These are phyloP conservation scores for Columba guinea DNA, from an alignment of 2,797 vertebrate genomes.

Conservation along the genomic window DNA sequence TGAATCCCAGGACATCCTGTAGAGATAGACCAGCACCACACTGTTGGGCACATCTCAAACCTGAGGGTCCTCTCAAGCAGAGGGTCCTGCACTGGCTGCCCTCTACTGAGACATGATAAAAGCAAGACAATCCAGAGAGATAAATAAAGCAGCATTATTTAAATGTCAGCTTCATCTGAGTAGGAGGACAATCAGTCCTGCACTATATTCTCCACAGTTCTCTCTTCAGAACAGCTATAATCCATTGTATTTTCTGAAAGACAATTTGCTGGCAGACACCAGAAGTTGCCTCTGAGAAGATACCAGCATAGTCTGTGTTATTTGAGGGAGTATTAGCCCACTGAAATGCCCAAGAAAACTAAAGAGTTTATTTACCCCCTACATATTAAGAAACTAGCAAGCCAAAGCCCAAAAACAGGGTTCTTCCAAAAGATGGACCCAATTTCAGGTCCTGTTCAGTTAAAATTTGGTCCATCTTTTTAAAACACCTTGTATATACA, in stretches of 20 bases:
- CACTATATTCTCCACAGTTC: not conserved
- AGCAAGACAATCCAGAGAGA: not conserved
- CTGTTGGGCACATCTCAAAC: not conserved
- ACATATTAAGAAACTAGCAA: accelerated
- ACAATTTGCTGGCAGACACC: not conserved
- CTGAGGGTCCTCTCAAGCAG: not conserved
- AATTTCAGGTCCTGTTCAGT: no score
- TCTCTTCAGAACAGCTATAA: not conserved
- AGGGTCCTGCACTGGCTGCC: not conserved
- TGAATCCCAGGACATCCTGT: slow-evolving; percentile 93
- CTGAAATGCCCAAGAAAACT: not conserved
- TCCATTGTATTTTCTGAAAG: not conserved
- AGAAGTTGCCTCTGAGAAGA: not conserved
- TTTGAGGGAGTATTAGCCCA: not conserved
- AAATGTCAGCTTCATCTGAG: not conserved
- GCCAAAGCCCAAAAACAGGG: not conserved
- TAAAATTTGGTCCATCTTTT: no score
- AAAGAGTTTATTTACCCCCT: not conserved
- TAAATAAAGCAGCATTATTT: not conserved
- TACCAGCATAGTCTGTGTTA: not conserved
- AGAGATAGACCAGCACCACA: not conserved
- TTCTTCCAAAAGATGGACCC: no score
- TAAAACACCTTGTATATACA: not conserved
- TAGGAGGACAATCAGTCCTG: not conserved
- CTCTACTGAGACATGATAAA: not conserved